Conservation (phyloP, 2,113 vertebrate genomes). For the Sapayoa aenigma region DNA sequence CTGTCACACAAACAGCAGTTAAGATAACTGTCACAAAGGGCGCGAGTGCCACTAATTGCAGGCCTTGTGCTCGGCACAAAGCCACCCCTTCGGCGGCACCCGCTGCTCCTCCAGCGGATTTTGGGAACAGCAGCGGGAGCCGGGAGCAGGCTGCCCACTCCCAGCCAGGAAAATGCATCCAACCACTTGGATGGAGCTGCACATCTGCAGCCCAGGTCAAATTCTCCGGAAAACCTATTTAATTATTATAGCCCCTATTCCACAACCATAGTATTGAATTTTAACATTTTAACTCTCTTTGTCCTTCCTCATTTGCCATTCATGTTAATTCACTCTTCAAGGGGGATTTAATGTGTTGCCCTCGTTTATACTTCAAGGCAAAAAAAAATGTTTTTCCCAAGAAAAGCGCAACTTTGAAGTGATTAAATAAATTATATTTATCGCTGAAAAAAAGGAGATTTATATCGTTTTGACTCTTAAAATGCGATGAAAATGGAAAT, state of each 20-base stretch:
- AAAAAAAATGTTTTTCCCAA: not conserved
- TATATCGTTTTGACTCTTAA: not conserved
- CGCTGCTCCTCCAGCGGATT: not conserved
- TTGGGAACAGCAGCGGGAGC: not conserved
- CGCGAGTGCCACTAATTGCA: not conserved
- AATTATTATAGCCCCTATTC: rapidly evolving
- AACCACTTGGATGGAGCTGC: not conserved
- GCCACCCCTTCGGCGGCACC: not conserved
- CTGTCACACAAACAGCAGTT: not conserved
- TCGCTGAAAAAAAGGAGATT: not conserved
- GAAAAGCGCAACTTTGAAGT: not conserved
- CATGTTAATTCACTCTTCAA: rapidly evolving
- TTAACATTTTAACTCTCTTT: not conserved
- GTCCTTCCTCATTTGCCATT: not conserved
- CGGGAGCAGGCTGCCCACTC: not conserved
- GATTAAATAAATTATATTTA: not conserved
- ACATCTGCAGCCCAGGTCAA: not conserved
- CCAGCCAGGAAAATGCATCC: rapidly evolving
- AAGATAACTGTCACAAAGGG: not conserved
- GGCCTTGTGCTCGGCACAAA: rapidly evolving
- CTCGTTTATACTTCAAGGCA: not conserved
- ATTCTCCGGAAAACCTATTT: rapidly evolving
- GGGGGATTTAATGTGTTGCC: not conserved
- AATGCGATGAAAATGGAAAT: not conserved
- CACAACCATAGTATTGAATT: rapidly evolving